Evolutionary conservation across 2,888 invertebrate genomes (phyloP).

Genomic region (Trachelus troglodyta): DNA sequence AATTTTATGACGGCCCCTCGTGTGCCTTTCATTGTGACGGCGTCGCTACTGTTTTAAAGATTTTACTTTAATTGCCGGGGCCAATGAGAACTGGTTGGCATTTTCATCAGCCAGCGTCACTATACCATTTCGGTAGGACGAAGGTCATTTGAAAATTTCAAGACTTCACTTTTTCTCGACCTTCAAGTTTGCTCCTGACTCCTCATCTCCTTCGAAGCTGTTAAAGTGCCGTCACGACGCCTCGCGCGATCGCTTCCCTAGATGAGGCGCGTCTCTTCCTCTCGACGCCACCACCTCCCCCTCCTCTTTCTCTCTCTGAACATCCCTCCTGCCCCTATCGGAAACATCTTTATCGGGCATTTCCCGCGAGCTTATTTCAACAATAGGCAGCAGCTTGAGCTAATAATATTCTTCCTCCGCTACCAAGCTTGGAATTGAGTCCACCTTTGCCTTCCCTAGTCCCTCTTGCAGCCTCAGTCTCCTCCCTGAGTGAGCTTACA

Average conservation of each 20-base stretch:
- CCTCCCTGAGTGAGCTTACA: neutral
- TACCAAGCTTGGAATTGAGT: slow-evolving; percentile 25
- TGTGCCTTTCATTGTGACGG: slow-evolving; percentile 42
- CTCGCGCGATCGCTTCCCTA: no score
- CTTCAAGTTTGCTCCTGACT: no score
- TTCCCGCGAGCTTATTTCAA: slow-evolving; percentile 50
- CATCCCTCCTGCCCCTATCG: neutral
- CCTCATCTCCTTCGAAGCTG: no score
- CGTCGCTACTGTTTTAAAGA: slow-evolving; percentile 43
- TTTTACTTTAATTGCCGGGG: slow-evolving; percentile 54
- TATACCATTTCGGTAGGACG: no score
- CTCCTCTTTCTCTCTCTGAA: no score
- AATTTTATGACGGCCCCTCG: slow-evolving; percentile 57
- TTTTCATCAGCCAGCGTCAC: no score
- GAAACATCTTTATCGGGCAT: slow-evolving; percentile 30
- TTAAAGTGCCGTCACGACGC: no score
- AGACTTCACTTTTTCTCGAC: no score
- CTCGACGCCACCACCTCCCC: no score
- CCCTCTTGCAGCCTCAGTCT: slow-evolving; percentile 22
- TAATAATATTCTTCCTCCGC: slow-evolving; percentile 58
- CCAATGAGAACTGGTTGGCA: neutral
- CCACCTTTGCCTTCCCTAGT: slow-evolving; percentile 29
- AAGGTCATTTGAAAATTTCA: no score
- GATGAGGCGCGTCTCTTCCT: no score
- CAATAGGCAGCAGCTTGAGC: slow-evolving; percentile 58